Percentiles rank a stretch among this genome's conserved stretches.
These are phyloP conservation scores for Synergus laeviventris DNA, from an alignment of 2,888 invertebrate genomes.

Conservation along the genomic window DNA sequence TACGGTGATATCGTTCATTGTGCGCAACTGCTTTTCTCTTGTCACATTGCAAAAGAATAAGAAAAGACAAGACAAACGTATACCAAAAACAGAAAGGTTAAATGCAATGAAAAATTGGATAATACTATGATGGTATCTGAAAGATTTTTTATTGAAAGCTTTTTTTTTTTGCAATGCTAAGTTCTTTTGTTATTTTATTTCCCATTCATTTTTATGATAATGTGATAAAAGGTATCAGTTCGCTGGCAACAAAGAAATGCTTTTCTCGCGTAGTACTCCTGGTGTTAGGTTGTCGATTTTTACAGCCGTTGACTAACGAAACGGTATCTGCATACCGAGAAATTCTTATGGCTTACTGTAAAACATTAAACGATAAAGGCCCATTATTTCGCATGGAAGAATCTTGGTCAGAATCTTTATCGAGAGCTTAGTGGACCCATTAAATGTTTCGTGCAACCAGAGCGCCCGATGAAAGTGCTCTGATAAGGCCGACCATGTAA, in stretches of 20 bases:
- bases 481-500: constrained; percentile 45
- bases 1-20: constrained; percentile 48
- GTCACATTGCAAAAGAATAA: not conserved
- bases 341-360: constrained; percentile 35
- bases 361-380: constrained; percentile 25
- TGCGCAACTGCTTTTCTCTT: constrained; percentile 49
- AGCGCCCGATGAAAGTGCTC: constrained; percentile 45
- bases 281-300: not conserved
- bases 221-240: constrained; percentile 8
- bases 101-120: constrained; percentile 4
- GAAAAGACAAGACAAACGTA: not conserved
- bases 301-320: constrained; percentile 28
- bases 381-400: not conserved
- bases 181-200: not conserved
- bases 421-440: constrained; percentile 39
- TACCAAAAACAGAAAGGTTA: not conserved
- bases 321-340: constrained; percentile 35
- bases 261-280: not conserved
- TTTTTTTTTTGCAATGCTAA: not conserved
- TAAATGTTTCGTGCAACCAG: constrained; percentile 43
- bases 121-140: not conserved
- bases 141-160: not conserved
- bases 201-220: not conserved
- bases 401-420: constrained; percentile 33
- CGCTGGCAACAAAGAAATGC: not conserved